Conservation (phyloP, 2,113 vertebrate genomes). For the Petroica traversi region DNA sequence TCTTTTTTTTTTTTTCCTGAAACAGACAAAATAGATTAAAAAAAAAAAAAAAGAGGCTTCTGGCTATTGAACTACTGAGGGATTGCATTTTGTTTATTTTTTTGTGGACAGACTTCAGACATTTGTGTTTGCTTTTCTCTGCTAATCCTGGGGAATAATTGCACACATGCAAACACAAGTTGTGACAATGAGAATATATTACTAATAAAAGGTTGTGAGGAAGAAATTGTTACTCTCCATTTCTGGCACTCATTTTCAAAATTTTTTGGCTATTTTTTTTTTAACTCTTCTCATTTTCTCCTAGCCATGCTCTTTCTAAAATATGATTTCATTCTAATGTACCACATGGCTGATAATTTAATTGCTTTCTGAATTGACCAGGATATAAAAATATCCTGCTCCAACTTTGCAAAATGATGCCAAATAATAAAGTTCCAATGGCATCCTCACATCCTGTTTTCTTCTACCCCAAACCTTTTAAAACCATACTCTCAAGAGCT, state of each 20-base stretch:
- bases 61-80: background rate
- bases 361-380: background rate
- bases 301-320: background rate
- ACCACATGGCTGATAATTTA: background rate
- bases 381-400: background rate
- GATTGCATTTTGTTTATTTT: background rate
- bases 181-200: background rate
- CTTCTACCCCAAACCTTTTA: background rate
- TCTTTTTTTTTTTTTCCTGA: background rate
- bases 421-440: background rate
- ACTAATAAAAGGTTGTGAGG: background rate
- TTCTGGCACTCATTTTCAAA: background rate
- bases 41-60: background rate
- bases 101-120: background rate
- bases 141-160: background rate
- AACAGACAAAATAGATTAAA: background rate
- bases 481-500: accelerated
- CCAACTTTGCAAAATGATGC: background rate
- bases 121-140: background rate
- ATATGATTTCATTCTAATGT: background rate
- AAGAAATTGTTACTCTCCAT: background rate
- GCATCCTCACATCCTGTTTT: background rate
- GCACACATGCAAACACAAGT: background rate
- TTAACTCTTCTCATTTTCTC: background rate
- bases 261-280: background rate